Percentiles rank a stretch among this genome's conserved stretches.
Conservation (phyloP, 2,888 invertebrate genomes). For the Dolomedes plantarius region DNA sequence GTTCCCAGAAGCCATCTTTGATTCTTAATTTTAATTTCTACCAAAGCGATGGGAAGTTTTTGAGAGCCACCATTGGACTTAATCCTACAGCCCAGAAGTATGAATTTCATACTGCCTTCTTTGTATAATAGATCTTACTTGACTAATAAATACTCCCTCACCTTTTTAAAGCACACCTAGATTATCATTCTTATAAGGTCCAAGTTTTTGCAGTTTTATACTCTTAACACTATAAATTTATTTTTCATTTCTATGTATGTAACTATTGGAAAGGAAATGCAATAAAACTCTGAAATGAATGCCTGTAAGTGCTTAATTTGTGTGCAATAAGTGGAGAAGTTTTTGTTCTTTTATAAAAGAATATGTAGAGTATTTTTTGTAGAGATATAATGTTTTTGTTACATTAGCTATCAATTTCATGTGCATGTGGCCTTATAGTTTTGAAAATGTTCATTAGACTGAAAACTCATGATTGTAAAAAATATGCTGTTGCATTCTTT, state of each 20-base stretch:
- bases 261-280: neutral
- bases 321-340: constrained; percentile 3
- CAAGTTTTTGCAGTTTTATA: constrained; percentile 24
- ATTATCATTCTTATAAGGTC: constrained; percentile 7
- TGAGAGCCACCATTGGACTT: constrained; percentile 32
- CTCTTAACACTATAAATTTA: constrained; percentile 6
- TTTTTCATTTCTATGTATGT: constrained; percentile 6
- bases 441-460: neutral
- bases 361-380: constrained; percentile 1
- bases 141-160: constrained; percentile 1
- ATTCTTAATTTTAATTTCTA: constrained; percentile 16
- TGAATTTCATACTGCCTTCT: constrained; percentile 63
- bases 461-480: neutral
- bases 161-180: constrained; percentile 55
- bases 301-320: constrained; percentile 16
- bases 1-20: neutral
- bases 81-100: constrained; percentile 61
- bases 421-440: constrained; percentile 16
- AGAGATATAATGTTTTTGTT: neutral
- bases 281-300: neutral
- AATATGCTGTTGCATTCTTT: too few relatives aligned
- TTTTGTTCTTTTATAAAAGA: neutral
- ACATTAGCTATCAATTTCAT: neutral
- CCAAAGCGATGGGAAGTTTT: neutral
- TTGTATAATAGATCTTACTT: constrained; percentile 59